Percentiles rank a stretch among this genome's conserved stretches.
Evolutionary conservation across 2,888 invertebrate species (phyloP).

Genomic region (Mythimna pallens): DNA sequence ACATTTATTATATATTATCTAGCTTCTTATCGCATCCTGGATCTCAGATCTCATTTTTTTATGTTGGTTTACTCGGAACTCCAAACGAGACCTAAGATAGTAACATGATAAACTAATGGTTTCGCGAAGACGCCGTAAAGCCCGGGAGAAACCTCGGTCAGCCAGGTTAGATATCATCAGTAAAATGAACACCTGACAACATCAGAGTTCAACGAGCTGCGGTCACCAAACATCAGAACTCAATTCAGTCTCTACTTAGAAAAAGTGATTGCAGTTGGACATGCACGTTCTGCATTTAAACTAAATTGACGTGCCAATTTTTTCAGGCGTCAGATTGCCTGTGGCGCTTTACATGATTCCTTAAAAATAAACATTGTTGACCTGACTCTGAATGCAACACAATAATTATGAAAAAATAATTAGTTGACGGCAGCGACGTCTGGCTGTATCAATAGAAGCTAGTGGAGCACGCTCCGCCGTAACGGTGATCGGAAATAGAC

Average conservation of each 20-base stretch:
- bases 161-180: constrained; percentile 13
- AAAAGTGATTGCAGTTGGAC: constrained; percentile 2
- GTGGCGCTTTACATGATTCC: background rate
- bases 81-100: constrained; percentile 23
- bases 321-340: background rate
- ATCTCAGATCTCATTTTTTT: constrained; percentile 10
- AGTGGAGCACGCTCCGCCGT: constrained; percentile 6
- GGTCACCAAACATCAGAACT: background rate
- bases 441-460: background rate
- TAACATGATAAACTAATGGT: constrained; percentile 21
- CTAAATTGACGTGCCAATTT: constrained; percentile 7
- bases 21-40: constrained; percentile 10
- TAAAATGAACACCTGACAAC: background rate
- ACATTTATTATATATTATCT: too few relatives aligned
- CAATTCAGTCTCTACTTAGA: too few relatives aligned
- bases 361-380: constrained; percentile 6
- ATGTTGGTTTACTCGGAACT: constrained; percentile 3
- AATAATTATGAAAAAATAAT: constrained; percentile 13
- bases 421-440: background rate
- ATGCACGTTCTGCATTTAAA: background rate
- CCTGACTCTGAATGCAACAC: background rate
- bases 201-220: constrained; percentile 3
- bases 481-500: constrained; percentile 38
- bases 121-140: constrained; percentile 1
- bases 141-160: constrained; percentile 16